A percentile compares a stretch with the other conserved stretches of the same genome.
Evolutionary conservation across 2,113 vertebrate species (phyloP).

Genomic region (Tetraodon nigroviridis): DNA sequence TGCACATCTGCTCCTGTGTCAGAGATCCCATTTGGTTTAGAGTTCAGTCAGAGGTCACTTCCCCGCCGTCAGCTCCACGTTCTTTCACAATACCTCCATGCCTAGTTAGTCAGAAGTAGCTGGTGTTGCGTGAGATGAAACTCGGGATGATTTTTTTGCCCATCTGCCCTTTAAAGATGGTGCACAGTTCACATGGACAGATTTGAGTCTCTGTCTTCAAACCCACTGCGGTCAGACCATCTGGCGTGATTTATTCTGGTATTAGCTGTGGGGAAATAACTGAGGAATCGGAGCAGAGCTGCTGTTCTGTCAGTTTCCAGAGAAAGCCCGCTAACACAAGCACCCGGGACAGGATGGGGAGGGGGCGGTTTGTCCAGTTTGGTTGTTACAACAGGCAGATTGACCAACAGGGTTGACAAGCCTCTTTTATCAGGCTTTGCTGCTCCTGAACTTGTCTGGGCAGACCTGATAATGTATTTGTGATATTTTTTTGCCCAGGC

Average conservation of each 20-base stretch:
- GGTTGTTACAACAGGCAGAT: background rate
- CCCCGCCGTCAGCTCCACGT: conserved; percentile 10
- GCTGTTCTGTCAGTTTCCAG: conserved; percentile 35
- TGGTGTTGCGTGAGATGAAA: conserved; percentile 22
- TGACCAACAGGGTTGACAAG: background rate
- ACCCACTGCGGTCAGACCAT: conserved; percentile 32
- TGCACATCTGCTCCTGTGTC: conserved; percentile 49
- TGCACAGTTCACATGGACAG: conserved; percentile 25
- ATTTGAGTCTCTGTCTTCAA: conserved; percentile 9
- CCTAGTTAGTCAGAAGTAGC: conserved; percentile 23
- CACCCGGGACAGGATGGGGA: conserved; percentile 4
- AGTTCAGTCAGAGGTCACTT: conserved; percentile 32
- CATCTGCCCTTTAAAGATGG: conserved; percentile 40
- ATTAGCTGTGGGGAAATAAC: conserved; percentile 32
- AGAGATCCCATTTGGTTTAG: conserved; percentile 39
- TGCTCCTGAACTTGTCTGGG: conserved; percentile 12
- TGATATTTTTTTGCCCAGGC: conserved; percentile 2
- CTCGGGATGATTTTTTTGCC: conserved; percentile 21
- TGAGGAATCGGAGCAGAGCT: conserved; percentile 31
- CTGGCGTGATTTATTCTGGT: conserved; percentile 43
- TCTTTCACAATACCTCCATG: conserved; percentile 23
- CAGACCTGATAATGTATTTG: background rate
- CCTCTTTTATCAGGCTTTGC: conserved; percentile 1
- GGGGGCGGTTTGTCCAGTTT: background rate
- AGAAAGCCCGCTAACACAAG: conserved; percentile 29